Percentiles rank a stretch among this genome's conserved stretches.
These are phyloP conservation scores for Chaetura pelagica DNA, from an alignment of 2,113 vertebrate species.

Conservation along the genomic window DNA sequence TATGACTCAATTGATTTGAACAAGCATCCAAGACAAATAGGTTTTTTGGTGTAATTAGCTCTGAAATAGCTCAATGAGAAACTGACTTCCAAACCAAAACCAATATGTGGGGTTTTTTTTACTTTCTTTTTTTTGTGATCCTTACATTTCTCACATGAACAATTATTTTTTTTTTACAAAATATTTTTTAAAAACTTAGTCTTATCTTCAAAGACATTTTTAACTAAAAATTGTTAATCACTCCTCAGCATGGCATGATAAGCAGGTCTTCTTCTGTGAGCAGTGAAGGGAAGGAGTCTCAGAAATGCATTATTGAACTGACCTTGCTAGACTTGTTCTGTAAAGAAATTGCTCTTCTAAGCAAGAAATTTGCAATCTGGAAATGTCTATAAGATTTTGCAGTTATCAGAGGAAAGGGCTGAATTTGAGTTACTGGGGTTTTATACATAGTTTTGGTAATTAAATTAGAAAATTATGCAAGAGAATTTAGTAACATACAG, in stretches of 20 bases:
- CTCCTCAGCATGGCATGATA: neutral
- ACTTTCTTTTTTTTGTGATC: accelerated
- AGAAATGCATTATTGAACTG: neutral
- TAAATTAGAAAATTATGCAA: neutral
- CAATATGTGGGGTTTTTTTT: neutral
- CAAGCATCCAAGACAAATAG: neutral
- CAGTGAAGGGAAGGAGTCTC: neutral
- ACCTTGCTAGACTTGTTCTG: neutral
- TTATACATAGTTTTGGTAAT: neutral
- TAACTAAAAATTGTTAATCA: neutral
- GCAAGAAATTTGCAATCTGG: neutral
- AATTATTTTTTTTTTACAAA: neutral
- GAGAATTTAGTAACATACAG: neutral
- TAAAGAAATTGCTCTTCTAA: neutral
- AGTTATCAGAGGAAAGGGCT: neutral
- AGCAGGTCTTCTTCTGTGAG: neutral
- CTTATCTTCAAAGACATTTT: neutral
- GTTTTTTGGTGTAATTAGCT: neutral
- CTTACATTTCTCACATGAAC: neutral
- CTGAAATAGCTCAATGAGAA: neutral
- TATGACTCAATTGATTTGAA: neutral
- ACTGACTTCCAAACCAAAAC: neutral
- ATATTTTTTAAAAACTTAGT: neutral
- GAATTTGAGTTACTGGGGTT: neutral
- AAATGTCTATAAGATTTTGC: neutral